A percentile compares a stretch with the other conserved stretches of the same genome.
Conservation (phyloP, 2,797 vertebrate genomes). For the Sebastes oblongus region DNA sequence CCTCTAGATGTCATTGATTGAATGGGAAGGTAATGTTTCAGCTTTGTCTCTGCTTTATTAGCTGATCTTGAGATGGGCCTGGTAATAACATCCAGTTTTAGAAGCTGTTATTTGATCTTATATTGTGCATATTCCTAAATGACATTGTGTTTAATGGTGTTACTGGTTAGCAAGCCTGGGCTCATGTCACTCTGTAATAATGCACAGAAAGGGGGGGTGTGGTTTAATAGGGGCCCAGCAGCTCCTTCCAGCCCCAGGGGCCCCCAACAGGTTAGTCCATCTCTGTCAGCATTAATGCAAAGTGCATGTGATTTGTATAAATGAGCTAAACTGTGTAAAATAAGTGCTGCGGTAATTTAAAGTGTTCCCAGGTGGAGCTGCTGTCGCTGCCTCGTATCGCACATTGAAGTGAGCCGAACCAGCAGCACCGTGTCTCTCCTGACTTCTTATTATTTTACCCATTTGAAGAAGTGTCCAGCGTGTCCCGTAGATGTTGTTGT, state of each 20-base stretch:
- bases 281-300: conserved; percentile 21
- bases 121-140: neutral
- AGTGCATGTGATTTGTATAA: conserved; percentile 10
- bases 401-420: conserved; percentile 25
- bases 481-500: conserved; percentile 8
- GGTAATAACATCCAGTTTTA: neutral
- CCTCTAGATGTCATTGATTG: no score
- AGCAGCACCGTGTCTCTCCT: conserved; percentile 3
- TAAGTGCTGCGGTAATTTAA: conserved; percentile 16
- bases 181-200: neutral
- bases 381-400: neutral
- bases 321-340: conserved; percentile 36
- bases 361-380: neutral
- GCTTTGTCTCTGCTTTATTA: neutral
- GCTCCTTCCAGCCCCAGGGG: conserved; percentile 2
- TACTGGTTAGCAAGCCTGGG: neutral
- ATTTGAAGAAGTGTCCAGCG: neutral
- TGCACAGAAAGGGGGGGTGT: neutral
- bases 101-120: neutral
- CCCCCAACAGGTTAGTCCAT: conserved; percentile 1
- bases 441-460: neutral
- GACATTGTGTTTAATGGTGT: neutral
- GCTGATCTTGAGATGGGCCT: neutral
- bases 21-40: no score
- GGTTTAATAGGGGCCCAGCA: conserved; percentile 2